These are phyloP conservation scores for Acronicta psi DNA, from an alignment of 2,888 invertebrate species.

Conservation along the genomic window DNA sequence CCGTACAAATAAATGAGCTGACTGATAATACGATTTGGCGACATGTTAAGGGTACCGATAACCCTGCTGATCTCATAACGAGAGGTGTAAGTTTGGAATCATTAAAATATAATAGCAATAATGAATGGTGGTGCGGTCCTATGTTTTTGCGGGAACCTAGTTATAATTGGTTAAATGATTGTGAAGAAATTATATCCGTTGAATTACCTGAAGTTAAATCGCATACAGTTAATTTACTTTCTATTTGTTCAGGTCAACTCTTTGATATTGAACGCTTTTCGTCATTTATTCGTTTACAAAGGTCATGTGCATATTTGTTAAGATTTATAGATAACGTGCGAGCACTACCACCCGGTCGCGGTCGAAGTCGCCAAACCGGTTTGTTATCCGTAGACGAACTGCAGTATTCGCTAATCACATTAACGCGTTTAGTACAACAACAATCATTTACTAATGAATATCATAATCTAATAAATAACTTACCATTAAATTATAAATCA, in stretches of 20 bases:
- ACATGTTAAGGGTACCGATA: no score
- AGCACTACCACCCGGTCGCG: neutral
- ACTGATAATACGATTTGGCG: no score
- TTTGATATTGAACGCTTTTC: slow-evolving; percentile 16
- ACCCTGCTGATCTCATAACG: no score
- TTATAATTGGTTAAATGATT: neutral
- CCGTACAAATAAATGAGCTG: slow-evolving; percentile 10
- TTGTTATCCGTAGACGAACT: slow-evolving; percentile 11
- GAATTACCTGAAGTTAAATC: slow-evolving; percentile 19
- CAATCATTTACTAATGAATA: slow-evolving; percentile 11
- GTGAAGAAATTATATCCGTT: neutral
- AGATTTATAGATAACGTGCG: slow-evolving; percentile 19
- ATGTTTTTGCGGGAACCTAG: slow-evolving; percentile 8
- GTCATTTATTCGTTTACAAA: slow-evolving; percentile 3
- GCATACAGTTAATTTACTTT: neutral
- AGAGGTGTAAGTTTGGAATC: no score
- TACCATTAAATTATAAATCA: neutral
- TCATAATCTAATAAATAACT: neutral
- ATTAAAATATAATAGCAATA: slow-evolving; percentile 3
- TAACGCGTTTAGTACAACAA: slow-evolving; percentile 14
- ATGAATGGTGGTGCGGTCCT: slow-evolving; percentile 21
- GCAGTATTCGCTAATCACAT: neutral
- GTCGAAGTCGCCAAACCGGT: slow-evolving; percentile 8
- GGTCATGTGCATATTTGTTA: slow-evolving; percentile 11
- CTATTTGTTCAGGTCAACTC: neutral